phyloP scores from a whole-genome alignment of 2,113 vertebrate genomes.

The Nothobranchius furzeri region DNA sequence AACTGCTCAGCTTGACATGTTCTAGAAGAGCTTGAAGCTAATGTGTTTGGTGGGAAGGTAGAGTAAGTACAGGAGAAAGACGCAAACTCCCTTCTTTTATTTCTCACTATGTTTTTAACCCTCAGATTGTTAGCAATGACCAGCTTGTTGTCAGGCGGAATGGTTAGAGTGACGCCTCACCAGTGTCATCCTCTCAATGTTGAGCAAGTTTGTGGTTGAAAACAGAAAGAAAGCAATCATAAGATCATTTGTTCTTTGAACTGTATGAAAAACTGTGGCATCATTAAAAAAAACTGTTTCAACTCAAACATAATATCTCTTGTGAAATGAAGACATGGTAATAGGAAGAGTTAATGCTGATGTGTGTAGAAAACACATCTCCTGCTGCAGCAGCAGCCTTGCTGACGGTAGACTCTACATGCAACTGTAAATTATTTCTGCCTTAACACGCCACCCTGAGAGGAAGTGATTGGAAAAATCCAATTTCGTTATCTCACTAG shows the following conservation, averaged over 20 bases:
- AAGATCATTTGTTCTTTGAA: too few species aligned
- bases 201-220: neutral
- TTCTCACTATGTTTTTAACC: too few species aligned
- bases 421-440: conserved; percentile 24
- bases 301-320: neutral
- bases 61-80: too few species aligned
- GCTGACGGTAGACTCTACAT: conserved; percentile 6
- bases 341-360: neutral
- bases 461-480: conserved; percentile 48
- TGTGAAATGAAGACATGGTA: neutral
- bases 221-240: neutral
- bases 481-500: conserved; percentile 37
- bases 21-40: too few species aligned
- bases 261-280: too few species aligned
- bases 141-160: too few species aligned
- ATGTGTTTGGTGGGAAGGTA: too few species aligned
- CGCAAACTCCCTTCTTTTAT: too few species aligned
- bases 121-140: too few species aligned
- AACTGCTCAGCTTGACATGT: too few species aligned
- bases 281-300: neutral
- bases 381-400: neutral
- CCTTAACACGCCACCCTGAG: conserved; percentile 13
- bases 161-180: too few species aligned
- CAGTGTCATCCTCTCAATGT: too few species aligned
- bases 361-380: neutral